Conservation (phyloP, 2,888 invertebrate genomes). For the Eretmocerus hayati region DNA sequence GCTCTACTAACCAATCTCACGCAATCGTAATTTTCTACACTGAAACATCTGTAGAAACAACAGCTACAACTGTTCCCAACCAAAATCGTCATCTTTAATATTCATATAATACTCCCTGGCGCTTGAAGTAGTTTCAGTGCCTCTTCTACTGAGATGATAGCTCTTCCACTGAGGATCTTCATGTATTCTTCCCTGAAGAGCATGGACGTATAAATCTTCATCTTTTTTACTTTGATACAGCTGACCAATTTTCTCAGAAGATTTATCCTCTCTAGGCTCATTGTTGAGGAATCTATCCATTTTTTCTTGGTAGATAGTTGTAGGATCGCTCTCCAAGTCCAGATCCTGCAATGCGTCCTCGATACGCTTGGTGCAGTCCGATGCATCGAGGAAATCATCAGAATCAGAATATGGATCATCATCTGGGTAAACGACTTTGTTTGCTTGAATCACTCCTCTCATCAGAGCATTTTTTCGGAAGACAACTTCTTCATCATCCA, state of each 20-base stretch:
- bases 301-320: background rate
- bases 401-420: background rate
- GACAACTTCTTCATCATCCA: too few relatives aligned
- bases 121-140: conserved; percentile 5
- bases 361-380: background rate
- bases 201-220: conserved; percentile 13
- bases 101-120: conserved; percentile 12
- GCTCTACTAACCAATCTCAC: too few relatives aligned
- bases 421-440: background rate
- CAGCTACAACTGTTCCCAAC: too few relatives aligned
- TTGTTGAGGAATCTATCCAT: conserved; percentile 5
- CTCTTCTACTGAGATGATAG: conserved; percentile 1
- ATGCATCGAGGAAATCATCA: background rate
- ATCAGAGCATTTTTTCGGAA: conserved; percentile 13
- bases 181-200: conserved; percentile 1
- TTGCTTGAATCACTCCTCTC: background rate
- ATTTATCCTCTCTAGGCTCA: too few relatives aligned
- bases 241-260: too few relatives aligned
- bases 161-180: conserved; percentile 11
- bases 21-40: too few relatives aligned
- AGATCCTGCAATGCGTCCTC: background rate
- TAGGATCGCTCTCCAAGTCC: background rate
- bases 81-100: conserved; percentile 9
- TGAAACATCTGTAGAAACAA: too few relatives aligned
- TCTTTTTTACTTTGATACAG: conserved; percentile 7